Conservation (phyloP, 2,888 invertebrate species). For the Tribolium freemani region DNA sequence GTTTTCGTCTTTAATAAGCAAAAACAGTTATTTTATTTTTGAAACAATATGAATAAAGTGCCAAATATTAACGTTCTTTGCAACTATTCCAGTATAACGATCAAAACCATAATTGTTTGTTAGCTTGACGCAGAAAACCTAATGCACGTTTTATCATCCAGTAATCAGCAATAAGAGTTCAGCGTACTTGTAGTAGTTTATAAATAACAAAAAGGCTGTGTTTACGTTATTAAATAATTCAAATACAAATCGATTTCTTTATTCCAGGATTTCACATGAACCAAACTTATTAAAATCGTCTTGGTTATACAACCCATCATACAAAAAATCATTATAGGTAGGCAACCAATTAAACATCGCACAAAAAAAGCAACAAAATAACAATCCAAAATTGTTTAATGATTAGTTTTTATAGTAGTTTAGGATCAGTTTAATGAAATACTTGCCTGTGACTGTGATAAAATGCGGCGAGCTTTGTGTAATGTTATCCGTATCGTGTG, state of each 20-base stretch:
- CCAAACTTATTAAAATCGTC: no score
- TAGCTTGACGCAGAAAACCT: no score
- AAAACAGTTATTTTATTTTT: no score
- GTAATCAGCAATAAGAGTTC: neutral
- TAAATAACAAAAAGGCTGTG: neutral
- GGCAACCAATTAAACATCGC: constrained; percentile 17
- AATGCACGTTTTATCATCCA: no score
- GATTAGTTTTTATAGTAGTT: neutral
- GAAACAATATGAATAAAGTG: no score
- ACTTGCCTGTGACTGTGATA: constrained; percentile 81
- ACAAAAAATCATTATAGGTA: neutral
- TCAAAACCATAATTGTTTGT: no score
- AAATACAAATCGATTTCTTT: no score
- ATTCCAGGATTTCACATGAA: no score
- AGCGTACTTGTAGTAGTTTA: neutral
- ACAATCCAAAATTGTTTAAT: neutral
- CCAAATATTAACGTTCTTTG: no score
- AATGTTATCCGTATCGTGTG: constrained; percentile 70
- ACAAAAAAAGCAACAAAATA: neutral
- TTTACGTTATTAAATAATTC: no score
- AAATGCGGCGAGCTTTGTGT: constrained; percentile 72
- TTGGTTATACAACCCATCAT: neutral
- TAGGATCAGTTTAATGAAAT: neutral
- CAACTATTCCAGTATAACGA: no score
- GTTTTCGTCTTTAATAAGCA: no score